phyloP scores from a whole-genome alignment of 2,888 invertebrate genomes.

The Rhingia rostrata region DNA sequence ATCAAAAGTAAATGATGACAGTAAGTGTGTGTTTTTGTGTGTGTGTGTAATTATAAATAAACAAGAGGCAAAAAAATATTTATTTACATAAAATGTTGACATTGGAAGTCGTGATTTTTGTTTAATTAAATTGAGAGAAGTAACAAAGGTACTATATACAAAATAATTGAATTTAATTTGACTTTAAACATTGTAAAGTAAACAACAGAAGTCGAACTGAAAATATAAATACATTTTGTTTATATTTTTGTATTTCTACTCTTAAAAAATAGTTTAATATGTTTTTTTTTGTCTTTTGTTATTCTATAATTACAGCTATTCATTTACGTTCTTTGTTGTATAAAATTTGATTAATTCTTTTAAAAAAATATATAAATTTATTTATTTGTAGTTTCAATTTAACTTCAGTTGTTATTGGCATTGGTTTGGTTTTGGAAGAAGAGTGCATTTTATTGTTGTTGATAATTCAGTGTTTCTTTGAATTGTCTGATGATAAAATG shows the following conservation, averaged over 20 bases:
- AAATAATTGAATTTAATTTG: constrained; percentile 52
- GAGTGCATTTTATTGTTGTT: constrained; percentile 15
- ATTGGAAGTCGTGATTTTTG: constrained; percentile 27
- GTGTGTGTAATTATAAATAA: constrained; percentile 64
- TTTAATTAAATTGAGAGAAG: constrained; percentile 20
- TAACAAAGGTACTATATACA: constrained; percentile 63
- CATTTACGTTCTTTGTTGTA: constrained; percentile 43
- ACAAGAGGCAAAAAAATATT: constrained; percentile 55
- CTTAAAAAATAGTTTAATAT: constrained; percentile 52
- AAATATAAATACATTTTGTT: constrained; percentile 59
- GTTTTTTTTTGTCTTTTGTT: constrained; percentile 68
- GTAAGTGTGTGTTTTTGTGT: constrained; percentile 28
- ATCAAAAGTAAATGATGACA: background rate
- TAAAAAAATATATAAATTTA: constrained; percentile 23
- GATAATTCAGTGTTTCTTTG: background rate
- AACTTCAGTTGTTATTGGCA: constrained; percentile 67
- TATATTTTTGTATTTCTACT: constrained; percentile 40
- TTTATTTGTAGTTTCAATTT: constrained; percentile 47
- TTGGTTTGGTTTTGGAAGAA: constrained; percentile 73
- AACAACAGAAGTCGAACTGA: constrained; percentile 28
- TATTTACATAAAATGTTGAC: constrained; percentile 65
- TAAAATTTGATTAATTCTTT: constrained; percentile 54
- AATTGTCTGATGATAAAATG: constrained; percentile 4
- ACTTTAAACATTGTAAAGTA: constrained; percentile 39
- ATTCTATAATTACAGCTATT: constrained; percentile 64